Evolutionary conservation across 2,113 vertebrate species (phyloP), one percentile per base, ranked within the genome.

Genomic region (Cinclus mexicanus): DNA sequence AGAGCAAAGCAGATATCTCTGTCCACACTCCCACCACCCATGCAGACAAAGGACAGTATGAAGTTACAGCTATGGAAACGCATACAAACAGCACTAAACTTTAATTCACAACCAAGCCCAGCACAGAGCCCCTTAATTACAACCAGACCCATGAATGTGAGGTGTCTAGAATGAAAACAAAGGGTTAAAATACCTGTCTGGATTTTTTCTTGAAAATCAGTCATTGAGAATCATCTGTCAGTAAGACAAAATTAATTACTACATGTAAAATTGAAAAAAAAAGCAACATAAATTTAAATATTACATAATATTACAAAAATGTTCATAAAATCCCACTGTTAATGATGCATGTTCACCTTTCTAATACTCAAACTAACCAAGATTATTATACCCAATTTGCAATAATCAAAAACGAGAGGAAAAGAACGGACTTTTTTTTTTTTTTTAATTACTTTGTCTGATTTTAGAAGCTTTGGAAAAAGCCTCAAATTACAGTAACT

Each of bases 181-280:
- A 97, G 78, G n/a, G 94, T 97, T 97, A 95, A 97, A 97, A 94
- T 97, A 97, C 98, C 97, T 98, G 94, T 98, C 95, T 96, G 93
- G 89, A 53, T 89, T 95, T 93, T 97, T 95, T 97, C 96, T 97
- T 94, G 97, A 95, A 96, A 97, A 97, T 96, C 97, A 97, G 95
- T 97, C 95, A 97, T 50, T 96, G 95, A 96, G 96, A 98, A 97
- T 97, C 98, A 97, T 97, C 97, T 98, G 97, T 97, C 98, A 97
- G 98, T 79, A 90, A 97, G 97, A 98, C 89, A 98, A 97, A 97
- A 98, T 97, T 97, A 97, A 98, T 97, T 96, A 97, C 96, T 96
- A 96, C 94, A 95, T 80, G 89, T 88, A 94, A 96, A 95, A 93
- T 60, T 83, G 76, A 93, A 91, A 61, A 96, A 95, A 96, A 88